phyloP scores from a whole-genome alignment of 2,888 invertebrate genomes.

The Gasteruption jaculator region DNA sequence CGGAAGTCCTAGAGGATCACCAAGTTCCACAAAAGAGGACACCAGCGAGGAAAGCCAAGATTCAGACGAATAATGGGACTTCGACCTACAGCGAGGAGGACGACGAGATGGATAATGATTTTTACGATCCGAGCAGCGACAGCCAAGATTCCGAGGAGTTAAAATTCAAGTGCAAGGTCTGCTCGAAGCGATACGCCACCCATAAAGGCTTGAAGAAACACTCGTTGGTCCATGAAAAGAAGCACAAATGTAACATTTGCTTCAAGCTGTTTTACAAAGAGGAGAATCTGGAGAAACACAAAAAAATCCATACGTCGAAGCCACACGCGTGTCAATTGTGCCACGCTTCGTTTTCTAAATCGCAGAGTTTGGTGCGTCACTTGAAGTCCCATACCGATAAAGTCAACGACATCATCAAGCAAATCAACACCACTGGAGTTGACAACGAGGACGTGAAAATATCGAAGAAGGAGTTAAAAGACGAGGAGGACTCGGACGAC shows the following conservation, averaged over 20 bases:
- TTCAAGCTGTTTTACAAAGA: constrained; percentile 41
- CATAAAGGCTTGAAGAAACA: constrained; percentile 46
- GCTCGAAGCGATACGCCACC: constrained; percentile 39
- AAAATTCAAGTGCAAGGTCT: constrained; percentile 42
- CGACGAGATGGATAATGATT: constrained; percentile 33
- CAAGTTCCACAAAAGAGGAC: constrained; percentile 31
- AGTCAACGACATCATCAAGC: constrained; percentile 31
- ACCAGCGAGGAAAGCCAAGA: constrained; percentile 36
- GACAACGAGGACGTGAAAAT: constrained; percentile 27
- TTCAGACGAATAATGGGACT: constrained; percentile 24
- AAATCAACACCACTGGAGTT: constrained; percentile 27
- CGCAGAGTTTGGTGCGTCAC: constrained; percentile 37
- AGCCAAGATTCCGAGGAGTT: constrained; percentile 29
- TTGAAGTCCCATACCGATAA: constrained; percentile 38
- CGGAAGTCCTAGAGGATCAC: constrained; percentile 23
- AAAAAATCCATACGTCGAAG: constrained; percentile 35
- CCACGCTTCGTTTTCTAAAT: constrained; percentile 39
- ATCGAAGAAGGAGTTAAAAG: constrained; percentile 28
- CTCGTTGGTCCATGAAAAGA: constrained; percentile 43
- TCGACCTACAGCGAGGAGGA: constrained; percentile 38
- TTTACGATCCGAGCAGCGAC: constrained; percentile 29
- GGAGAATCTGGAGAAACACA: constrained; percentile 44
- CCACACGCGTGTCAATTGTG: constrained; percentile 43
- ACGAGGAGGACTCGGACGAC: constrained; percentile 37
- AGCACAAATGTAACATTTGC: constrained; percentile 41